Conservation (phyloP, 2,888 invertebrate species). For the Caenorhabditis japonica region DNA sequence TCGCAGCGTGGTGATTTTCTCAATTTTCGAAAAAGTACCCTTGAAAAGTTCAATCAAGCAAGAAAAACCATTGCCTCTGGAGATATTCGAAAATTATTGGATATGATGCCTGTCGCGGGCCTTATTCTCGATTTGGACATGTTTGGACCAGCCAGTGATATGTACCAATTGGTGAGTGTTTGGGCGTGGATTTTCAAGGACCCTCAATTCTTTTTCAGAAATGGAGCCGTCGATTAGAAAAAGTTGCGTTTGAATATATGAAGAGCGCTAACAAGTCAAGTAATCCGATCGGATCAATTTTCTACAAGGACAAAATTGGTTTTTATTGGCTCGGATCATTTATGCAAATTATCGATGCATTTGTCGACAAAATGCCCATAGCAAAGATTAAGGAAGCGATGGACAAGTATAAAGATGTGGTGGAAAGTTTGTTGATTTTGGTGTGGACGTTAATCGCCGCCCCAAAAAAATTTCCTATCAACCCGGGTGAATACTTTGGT, state of each 20-base stretch:
- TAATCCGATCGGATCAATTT: not conserved
- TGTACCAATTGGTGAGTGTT: conserved; percentile 4
- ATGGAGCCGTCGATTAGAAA: conserved; percentile 4
- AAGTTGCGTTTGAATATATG: conserved; percentile 1
- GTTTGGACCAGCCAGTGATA: conserved; percentile 6
- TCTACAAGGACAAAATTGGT: conserved; percentile 8
- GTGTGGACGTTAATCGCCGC: not conserved
- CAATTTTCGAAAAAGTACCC: conserved; percentile 2
- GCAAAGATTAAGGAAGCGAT: too few species aligned
- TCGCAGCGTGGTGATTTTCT: not conserved
- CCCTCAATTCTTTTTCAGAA: not conserved
- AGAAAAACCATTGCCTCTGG: conserved; percentile 6
- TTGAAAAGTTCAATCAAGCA: conserved; percentile 6
- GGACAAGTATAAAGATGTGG: not conserved
- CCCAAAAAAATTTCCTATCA: not conserved
- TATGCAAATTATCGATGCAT: not conserved
- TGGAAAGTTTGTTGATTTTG: not conserved
- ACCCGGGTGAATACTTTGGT: not conserved
- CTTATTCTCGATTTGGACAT: not conserved
- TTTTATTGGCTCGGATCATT: conserved; percentile 2
- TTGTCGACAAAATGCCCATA: not conserved
- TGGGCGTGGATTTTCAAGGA: not conserved
- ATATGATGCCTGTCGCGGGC: too few species aligned
- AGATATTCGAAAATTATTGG: conserved; percentile 1
- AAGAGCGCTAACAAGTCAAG: not conserved